Conservation (phyloP, 2,888 invertebrate species). For the Campoplex nolae region DNA sequence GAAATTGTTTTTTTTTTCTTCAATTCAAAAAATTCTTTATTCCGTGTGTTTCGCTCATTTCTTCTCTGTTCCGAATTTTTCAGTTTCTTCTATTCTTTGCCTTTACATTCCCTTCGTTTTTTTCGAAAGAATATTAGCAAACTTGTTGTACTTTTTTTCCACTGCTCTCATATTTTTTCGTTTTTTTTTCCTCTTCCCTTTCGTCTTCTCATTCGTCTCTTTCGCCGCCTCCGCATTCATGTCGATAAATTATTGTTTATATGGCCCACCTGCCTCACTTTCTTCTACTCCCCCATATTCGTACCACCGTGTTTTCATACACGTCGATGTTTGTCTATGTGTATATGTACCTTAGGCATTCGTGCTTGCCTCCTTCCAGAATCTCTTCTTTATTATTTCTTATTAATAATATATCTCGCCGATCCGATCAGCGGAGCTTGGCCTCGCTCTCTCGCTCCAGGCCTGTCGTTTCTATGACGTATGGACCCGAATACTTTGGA, state of each 20-base stretch:
- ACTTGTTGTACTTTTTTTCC: not conserved
- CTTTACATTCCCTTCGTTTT: conserved; percentile 72
- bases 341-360: not conserved
- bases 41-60: not conserved
- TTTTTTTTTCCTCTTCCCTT: not conserved
- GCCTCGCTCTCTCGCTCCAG: conserved; percentile 19
- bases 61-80: not conserved
- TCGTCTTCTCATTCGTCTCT: conserved; percentile 36
- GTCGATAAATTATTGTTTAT: conserved; percentile 70
- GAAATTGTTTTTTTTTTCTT: not conserved
- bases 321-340: not conserved
- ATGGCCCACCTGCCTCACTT: conserved; percentile 18
- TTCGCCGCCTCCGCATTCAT: conserved; percentile 31
- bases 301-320: not conserved
- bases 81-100: not conserved
- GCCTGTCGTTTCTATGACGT: conserved; percentile 48
- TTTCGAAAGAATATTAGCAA: conserved; percentile 60
- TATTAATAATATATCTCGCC: conserved; percentile 69
- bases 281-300: not conserved
- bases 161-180: not conserved
- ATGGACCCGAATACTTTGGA: conserved; percentile 18
- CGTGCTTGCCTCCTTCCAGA: conserved; percentile 40
- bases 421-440: conserved; percentile 52
- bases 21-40: not conserved
- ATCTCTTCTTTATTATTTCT: conserved; percentile 65